phyloP scores from a whole-genome alignment of 2,797 vertebrate species.

The Apodemus agrarius region DNA sequence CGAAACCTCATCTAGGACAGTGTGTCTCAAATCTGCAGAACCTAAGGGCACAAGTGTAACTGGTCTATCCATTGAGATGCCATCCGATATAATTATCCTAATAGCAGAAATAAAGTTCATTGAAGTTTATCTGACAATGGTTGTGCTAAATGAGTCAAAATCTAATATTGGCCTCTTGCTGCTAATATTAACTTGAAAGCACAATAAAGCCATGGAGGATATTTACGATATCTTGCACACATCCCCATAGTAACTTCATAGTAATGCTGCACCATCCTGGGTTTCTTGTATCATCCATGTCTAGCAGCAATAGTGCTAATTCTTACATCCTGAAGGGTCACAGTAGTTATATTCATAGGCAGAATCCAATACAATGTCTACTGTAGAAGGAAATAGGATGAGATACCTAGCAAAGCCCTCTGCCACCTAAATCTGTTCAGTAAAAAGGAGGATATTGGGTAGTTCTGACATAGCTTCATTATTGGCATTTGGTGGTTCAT shows the following conservation, averaged over 20 bases:
- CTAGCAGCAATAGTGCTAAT: background rate
- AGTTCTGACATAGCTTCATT: background rate
- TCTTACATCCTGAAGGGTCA: rapidly evolving
- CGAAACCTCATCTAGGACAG: background rate
- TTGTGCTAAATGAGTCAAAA: background rate
- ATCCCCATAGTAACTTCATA: background rate
- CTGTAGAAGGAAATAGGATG: background rate
- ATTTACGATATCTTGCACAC: background rate
- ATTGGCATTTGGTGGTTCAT: background rate
- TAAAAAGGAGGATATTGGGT: no score
- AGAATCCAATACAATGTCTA: background rate
- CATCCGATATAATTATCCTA: background rate
- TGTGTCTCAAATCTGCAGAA: background rate
- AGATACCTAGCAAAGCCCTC: background rate
- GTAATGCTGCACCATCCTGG: background rate
- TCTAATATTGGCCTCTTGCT: background rate
- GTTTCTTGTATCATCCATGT: background rate
- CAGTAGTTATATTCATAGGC: background rate
- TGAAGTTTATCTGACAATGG: background rate
- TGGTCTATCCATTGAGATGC: background rate
- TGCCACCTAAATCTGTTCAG: background rate
- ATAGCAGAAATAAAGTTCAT: background rate
- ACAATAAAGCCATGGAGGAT: background rate
- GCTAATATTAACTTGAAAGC: background rate
- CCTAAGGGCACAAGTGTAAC: background rate